phyloP scores from a whole-genome alignment of 2,888 invertebrate species.

The Lacanobia wlatinum region DNA sequence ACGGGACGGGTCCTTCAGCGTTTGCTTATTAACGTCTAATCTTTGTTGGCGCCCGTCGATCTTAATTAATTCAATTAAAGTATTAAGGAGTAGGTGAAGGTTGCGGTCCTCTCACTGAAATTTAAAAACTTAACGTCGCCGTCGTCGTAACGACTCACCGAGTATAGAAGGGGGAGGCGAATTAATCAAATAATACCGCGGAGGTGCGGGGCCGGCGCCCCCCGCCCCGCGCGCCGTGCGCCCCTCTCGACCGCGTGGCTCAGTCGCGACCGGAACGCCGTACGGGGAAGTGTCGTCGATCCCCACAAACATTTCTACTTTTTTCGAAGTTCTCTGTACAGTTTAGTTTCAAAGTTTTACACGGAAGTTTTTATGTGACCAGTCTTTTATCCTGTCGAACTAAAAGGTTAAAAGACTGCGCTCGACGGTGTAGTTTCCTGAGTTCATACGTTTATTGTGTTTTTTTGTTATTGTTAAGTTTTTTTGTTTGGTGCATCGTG shows the following conservation, averaged over 20 bases:
- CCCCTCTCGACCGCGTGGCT: constrained; percentile 87
- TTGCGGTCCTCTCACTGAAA: constrained; percentile 88
- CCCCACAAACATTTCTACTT: constrained; percentile 86
- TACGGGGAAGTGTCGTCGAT: constrained; percentile 87
- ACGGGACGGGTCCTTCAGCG: constrained; percentile 84
- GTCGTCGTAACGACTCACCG: constrained; percentile 89
- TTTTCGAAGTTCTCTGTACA: constrained; percentile 89
- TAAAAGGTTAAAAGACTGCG: constrained; percentile 82
- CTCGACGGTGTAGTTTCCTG: constrained; percentile 84
- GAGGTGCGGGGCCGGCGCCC: constrained; percentile 82
- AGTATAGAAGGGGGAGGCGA: constrained; percentile 91
- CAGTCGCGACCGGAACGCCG: constrained; percentile 89
- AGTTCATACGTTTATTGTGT: constrained; percentile 88
- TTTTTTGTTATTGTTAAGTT: constrained; percentile 90
- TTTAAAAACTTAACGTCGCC: constrained; percentile 90
- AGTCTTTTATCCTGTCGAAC: constrained; percentile 82
- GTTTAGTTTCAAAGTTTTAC: constrained; percentile 89
- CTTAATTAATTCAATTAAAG: constrained; percentile 90
- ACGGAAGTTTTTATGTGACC: constrained; percentile 86
- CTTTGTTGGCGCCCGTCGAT: constrained; percentile 84
- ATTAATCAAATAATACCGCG: constrained; percentile 91
- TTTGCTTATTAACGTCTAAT: constrained; percentile 89
- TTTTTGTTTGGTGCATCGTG: constrained; percentile 90
- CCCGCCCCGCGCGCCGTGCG: constrained; percentile 72
- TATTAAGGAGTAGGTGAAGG: constrained; percentile 89